Conservation (phyloP, 1,140 invertebrate genomes). For the Meloidogyne floridensis region DNA sequence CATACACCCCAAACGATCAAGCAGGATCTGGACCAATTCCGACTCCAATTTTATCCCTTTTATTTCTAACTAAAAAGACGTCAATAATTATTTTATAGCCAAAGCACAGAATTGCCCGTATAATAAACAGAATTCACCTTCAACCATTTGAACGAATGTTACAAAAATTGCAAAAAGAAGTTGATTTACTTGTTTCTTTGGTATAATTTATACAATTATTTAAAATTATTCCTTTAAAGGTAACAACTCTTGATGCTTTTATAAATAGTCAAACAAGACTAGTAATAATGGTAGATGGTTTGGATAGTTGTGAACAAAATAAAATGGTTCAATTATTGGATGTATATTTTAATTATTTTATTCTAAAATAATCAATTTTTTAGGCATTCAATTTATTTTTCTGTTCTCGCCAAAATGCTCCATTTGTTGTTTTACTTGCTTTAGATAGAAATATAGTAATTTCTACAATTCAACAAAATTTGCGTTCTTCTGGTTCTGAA, state of each 20-base stretch:
- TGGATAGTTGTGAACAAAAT: slow-evolving; percentile 96
- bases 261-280: slow-evolving; percentile 61
- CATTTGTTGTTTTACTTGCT: slow-evolving; percentile 64
- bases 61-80: slow-evolving; percentile 54
- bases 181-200: slow-evolving; percentile 81
- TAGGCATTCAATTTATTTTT: slow-evolving; percentile 93
- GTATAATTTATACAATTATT: slow-evolving; percentile 67
- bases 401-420: slow-evolving; percentile 59
- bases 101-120: slow-evolving; percentile 54
- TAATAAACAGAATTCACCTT: slow-evolving; percentile 54
- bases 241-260: slow-evolving; percentile 56
- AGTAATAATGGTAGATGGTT: slow-evolving; percentile 91
- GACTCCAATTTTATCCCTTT: background rate
- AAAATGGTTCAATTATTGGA: slow-evolving; percentile 86
- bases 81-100: slow-evolving; percentile 76
- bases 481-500: slow-evolving; percentile 38
- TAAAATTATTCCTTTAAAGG: background rate
- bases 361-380: slow-evolving; percentile 66
- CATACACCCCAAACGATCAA: too few species aligned
- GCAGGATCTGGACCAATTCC: too few species aligned
- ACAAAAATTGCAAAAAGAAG: slow-evolving; percentile 79
- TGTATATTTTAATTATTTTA: slow-evolving; percentile 64
- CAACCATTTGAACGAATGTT: slow-evolving; percentile 66
- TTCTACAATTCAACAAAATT: slow-evolving; percentile 63
- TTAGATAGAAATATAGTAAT: slow-evolving; percentile 65